Base-by-base conservation (phyloP, 2,797 vertebrate species). In the Mycteria americana region DNA sequence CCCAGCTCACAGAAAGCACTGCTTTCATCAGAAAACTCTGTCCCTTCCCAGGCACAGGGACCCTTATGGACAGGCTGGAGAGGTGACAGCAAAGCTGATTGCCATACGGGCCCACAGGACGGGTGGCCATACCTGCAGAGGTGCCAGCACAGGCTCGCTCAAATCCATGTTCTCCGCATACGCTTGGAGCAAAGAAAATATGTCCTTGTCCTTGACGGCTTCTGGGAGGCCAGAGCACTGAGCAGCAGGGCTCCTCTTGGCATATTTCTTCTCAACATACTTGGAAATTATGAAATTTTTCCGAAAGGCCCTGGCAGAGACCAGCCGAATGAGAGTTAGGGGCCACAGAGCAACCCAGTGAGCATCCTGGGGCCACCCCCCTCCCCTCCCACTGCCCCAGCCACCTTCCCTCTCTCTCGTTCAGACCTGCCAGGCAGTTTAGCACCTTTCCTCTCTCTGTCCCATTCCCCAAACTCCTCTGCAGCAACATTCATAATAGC, bases 211-310 rank as follows among this genome's bases (percentile, higher is more conserved):
- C 88, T 96, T 97, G 15, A 98, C 96, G 1, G 98, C 98, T 81
- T 98, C 98, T 95, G 98, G 98, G 43, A 99, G 98, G 59, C 94
- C 74, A 30, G 97, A 95, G 11, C 93, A 87, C 85, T 97, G 97
- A 24, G 89, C 95, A 23, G 95, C 89, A 11, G 96, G 33, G 2
- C 98, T 98, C 65, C 94, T 97, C 88, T 97, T 97, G 70, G 98
- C 98, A 72, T 98, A 99, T 78, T 98, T 96, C 95, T 98, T 97
- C 22, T 98, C 98, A 39, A 98, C 95, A 31, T 99, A 99, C 91
- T 99, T 99, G 10, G 98, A 98, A 95, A 98, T 67, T 80, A 99
- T 99, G 96, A 98, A 99, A 33, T 98, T 97, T 91, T 98, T 98
- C 62, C 97, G 94, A 64, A 90, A 86, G 28, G 60, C 67, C 98